Evolutionary conservation across 2,888 invertebrate genomes (phyloP), one percentile per base, ranked within the genome.

Genomic region (Cenopis cana): DNA sequence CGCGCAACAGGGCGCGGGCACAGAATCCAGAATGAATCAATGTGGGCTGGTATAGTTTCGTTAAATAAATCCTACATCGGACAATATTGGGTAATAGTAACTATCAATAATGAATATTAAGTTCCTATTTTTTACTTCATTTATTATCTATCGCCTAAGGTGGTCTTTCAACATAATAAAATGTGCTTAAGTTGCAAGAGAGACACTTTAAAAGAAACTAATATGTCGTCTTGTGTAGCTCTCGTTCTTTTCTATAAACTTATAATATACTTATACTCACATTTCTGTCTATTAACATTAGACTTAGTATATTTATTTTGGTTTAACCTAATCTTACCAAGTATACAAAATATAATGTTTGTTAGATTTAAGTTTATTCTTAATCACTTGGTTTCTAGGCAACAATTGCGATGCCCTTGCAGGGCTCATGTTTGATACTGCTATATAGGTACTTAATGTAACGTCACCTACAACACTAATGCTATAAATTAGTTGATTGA

Each of bases 21-120:
- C 46, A 46, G 60, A 60, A 60, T 46, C 36, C 52, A 52, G 36
- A 52, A 62, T 52, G 36, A 38, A 64, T n/a, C n/a, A n/a, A n/a
- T 24, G 64, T 54, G 38, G 64, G 52, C 18, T 54, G 64, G 56
- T 10, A 54, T 54, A 38, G 20, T 64, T 62, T 54, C 36, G 20
- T 38, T 54, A 62, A 60, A 20, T 64, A 20, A 46, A 46, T 54
- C 64, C 17, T 29, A 52, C 36, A 33, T 36, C 38, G 36, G 64
- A 36, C 36, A 52, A 52, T 33, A 33, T 36, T 54, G 20, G 64
- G 52, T n/a, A 64, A 64, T 36, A 8, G 14, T 24, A 54, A 18
- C 14, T 10, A 17, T 49, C 0, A 33, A 49, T 61, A 61, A 61
- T 33, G 24, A 33, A 50, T 33, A 33, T 8, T 33, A 50, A 6